Evolutionary conservation across 2,113 vertebrate species (phyloP).

Genomic region (Rhinopomastus cyanomelas): DNA sequence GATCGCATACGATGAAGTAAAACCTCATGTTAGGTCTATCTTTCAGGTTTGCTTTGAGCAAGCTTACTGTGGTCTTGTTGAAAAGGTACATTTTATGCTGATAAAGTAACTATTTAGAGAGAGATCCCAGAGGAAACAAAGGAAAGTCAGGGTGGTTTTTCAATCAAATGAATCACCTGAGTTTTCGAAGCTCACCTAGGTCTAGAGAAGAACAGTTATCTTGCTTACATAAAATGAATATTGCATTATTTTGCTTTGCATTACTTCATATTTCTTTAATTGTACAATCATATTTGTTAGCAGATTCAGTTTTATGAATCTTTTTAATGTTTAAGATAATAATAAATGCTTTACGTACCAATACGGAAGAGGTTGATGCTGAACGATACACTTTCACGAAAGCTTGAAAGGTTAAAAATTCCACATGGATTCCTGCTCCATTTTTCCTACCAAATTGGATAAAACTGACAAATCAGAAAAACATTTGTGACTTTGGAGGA

Average conservation of each 20-base stretch:
- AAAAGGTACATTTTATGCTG: not conserved
- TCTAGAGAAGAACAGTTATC: not conserved
- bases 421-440: not conserved
- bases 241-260: not conserved
- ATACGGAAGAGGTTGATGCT: not conserved
- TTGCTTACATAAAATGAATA: not conserved
- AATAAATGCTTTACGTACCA: not conserved
- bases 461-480: slow-evolving; percentile 25
- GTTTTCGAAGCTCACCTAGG: not conserved
- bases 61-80: not conserved
- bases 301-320: not conserved
- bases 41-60: not conserved
- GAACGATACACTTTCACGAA: not conserved
- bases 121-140: not conserved
- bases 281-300: not conserved
- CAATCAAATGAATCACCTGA: not conserved
- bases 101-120: not conserved
- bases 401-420: not conserved
- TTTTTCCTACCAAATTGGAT: not conserved
- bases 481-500: not conserved
- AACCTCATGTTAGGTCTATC: not conserved
- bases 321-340: not conserved
- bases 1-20: not conserved
- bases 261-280: not conserved
- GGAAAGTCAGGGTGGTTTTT: not conserved